Conservation (phyloP, 2,113 vertebrate species). For the Nesogale talazaci region DNA sequence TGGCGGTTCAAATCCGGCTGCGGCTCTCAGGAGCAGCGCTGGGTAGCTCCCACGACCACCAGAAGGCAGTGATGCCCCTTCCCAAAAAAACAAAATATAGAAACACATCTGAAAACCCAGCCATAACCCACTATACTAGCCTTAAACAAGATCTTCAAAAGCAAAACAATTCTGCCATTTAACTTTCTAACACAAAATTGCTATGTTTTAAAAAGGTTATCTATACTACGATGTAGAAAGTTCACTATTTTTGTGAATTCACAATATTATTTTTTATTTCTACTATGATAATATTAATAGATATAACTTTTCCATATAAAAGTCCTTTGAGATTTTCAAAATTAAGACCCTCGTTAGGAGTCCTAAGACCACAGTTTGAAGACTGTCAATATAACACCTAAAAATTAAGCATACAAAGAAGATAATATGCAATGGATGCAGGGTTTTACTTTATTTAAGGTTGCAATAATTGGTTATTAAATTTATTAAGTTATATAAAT, state of each 20-base stretch:
- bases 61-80: too few relatives aligned
- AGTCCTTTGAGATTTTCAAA: neutral
- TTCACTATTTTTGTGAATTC: neutral
- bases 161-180: neutral
- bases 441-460: neutral
- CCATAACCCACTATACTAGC: neutral
- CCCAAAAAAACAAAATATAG: too few relatives aligned
- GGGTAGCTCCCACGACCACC: too few relatives aligned
- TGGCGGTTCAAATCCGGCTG: too few relatives aligned
- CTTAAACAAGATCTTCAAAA: neutral
- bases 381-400: neutral
- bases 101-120: neutral
- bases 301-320: neutral
- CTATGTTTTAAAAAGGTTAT: neutral
- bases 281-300: neutral
- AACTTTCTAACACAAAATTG: neutral
- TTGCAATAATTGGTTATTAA: neutral
- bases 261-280: conserved; percentile 12
- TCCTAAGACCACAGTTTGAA: neutral
- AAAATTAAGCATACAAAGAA: neutral
- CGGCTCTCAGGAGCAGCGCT: too few relatives aligned
- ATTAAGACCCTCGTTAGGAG: neutral
- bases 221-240: neutral
- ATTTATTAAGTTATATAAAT: neutral
- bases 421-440: neutral